Evolutionary conservation across 2,797 vertebrate genomes (phyloP).

Genomic region (Tokudaia tokunoshimensis): DNA sequence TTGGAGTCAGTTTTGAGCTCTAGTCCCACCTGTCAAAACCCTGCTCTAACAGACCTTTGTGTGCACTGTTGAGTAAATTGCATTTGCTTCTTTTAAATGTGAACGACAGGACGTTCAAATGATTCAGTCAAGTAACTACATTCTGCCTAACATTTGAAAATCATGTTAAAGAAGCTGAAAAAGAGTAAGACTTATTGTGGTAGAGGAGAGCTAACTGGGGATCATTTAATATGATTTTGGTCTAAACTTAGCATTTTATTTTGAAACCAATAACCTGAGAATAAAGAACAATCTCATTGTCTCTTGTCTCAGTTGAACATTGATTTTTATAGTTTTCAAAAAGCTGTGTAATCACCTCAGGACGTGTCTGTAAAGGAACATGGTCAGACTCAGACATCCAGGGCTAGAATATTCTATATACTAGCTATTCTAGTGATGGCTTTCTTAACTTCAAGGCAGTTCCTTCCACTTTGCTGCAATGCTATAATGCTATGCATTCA

Average conservation of each 20-base stretch:
- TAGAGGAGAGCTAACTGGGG: not conserved
- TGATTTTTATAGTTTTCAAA: not conserved
- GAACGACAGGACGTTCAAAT: not conserved
- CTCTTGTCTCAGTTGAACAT: not conserved
- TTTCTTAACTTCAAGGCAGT: not conserved
- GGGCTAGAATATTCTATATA: not conserved
- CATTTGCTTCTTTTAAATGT: not conserved
- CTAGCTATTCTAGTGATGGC: too few species aligned
- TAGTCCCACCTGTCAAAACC: not conserved
- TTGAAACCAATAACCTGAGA: not conserved
- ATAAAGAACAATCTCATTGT: not conserved
- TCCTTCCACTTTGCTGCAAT: not conserved
- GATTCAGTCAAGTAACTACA: not conserved
- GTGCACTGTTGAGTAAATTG: slow-evolving; percentile 50
- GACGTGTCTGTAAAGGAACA: not conserved
- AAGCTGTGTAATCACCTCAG: not conserved
- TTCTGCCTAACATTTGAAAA: not conserved
- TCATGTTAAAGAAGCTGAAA: not conserved
- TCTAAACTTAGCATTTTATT: not conserved
- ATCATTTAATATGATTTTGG: not conserved
- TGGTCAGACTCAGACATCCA: not conserved
- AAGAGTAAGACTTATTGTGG: not conserved
- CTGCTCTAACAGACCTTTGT: not conserved
- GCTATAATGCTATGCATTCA: not conserved
- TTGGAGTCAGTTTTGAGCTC: not conserved